Base-by-base conservation (phyloP, 1,140 invertebrate genomes). In the Holotrichia oblita region DNA sequence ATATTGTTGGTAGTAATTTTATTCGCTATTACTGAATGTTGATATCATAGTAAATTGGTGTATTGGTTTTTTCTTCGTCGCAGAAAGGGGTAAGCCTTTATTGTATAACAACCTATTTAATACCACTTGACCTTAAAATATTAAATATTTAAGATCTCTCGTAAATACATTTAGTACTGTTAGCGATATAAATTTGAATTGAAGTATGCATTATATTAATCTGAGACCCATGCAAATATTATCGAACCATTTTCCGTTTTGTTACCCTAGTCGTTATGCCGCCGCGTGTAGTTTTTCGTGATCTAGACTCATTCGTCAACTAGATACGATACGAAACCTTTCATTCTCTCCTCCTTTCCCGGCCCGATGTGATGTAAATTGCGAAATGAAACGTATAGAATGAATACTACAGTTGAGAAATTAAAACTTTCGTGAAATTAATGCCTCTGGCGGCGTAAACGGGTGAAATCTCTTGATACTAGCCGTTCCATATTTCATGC, bases 301-400 rank as follows among this genome's bases (percentile, higher is more conserved):
- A 48, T 48, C 44, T n/a, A 48, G n/a, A 12, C 44, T 48, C 44
- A 48, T 48, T 48, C 44, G 44, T 48, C 44, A 48, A 48, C 12
- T 48, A n/a, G 44, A 48, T 48, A 48, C 44, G 44, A 48, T 14
- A 48, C 44, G 44, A 48, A 48, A 48, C 44, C 44, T n/a, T 48
- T 48, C 44, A 48, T 48, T 48, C 44, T 48, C 44, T 48, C 1
- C 44, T 48, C 44, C 44, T 12, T 48, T 48, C 44, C 44, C 44
- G 44, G 44, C 44, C 44, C n/a, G 44, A 48, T 48, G 44, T 48
- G 44, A 48, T 12, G 44, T 48, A 48, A 48, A 48, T 48, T 48
- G 44, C n/a, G 44, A 48, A 48, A 8, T 48, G 44, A 48, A 48
- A 48, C 44, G 44, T 48, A 12, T 48, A n/a, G 44, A 48, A 48